A percentile compares a stretch with the other conserved stretches of the same genome.
phyloP scores from a whole-genome alignment of 2,113 vertebrate species.

The Paralichthys olivaceus region DNA sequence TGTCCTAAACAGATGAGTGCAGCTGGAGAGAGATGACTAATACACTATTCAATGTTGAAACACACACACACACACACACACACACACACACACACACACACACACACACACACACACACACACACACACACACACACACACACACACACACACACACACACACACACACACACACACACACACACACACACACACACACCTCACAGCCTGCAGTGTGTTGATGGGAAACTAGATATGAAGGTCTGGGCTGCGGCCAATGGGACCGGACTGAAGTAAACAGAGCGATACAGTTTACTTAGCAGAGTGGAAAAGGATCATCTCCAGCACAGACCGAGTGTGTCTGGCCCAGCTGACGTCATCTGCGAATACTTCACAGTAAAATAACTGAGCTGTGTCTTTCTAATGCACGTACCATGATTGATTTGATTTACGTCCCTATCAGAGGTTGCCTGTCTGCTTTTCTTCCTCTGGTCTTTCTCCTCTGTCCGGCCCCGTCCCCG shows the following conservation, averaged over 20 bases:
- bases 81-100: slow-evolving; percentile 1
- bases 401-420: slow-evolving; percentile 1
- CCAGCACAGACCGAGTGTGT: slow-evolving; percentile 19
- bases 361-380: slow-evolving; percentile 7
- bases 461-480: neutral
- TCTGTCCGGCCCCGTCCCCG: neutral
- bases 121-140: neutral
- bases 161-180: slow-evolving; percentile 1
- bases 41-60: slow-evolving; percentile 12
- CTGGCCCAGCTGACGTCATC: slow-evolving; percentile 43
- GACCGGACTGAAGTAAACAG: slow-evolving; percentile 59
- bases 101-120: slow-evolving; percentile 3
- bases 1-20: slow-evolving; percentile 55
- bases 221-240: slow-evolving; percentile 58
- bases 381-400: neutral
- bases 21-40: slow-evolving; percentile 51
- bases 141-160: slow-evolving; percentile 1
- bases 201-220: slow-evolving; percentile 30
- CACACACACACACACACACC: slow-evolving; percentile 4
- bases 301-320: slow-evolving; percentile 57
- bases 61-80: slow-evolving; percentile 4
- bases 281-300: slow-evolving; percentile 63
- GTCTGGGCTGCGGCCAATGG: slow-evolving; percentile 43
- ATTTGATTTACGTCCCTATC: slow-evolving; percentile 13
- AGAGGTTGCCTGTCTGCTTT: slow-evolving; percentile 18